phyloP scores from a whole-genome alignment of 2,113 vertebrate species.

The Paramormyrops kingsleyae region DNA sequence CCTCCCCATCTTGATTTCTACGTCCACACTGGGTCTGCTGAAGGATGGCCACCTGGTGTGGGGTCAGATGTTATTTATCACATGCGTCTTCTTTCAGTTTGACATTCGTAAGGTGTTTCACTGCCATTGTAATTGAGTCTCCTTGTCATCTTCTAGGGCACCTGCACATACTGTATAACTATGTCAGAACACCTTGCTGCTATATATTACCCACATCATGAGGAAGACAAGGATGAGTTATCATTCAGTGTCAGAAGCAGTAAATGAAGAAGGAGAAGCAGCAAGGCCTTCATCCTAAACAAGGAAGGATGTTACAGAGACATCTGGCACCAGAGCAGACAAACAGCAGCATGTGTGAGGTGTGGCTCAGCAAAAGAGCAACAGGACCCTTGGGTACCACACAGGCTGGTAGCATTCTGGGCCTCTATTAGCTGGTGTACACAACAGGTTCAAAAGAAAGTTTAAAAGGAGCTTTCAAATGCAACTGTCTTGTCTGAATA shows the following conservation, averaged over 20 bases:
- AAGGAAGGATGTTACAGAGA: neutral
- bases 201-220: slow-evolving; percentile 76
- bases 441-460: neutral
- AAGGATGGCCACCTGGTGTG: slow-evolving; percentile 56
- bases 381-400: neutral
- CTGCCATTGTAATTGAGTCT: slow-evolving; percentile 73
- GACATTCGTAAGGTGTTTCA: slow-evolving; percentile 61
- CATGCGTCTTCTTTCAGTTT: slow-evolving; percentile 61
- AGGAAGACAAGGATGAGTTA: slow-evolving; percentile 83
- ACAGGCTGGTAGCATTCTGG: neutral
- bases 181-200: slow-evolving; percentile 75
- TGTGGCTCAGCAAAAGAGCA: neutral
- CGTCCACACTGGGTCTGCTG: slow-evolving; percentile 46
- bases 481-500: neutral
- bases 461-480: neutral
- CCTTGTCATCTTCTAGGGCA: slow-evolving; percentile 79
- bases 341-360: neutral
- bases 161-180: slow-evolving; percentile 76
- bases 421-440: neutral
- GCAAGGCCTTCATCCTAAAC: neutral
- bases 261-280: slow-evolving; percentile 33
- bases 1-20: slow-evolving; percentile 51
- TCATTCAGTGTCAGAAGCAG: slow-evolving; percentile 63
- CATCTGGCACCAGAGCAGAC: neutral
- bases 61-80: slow-evolving; percentile 75